Evolutionary conservation across 2,888 invertebrate species (phyloP).

Genomic region (Leptogaster cylindrica): DNA sequence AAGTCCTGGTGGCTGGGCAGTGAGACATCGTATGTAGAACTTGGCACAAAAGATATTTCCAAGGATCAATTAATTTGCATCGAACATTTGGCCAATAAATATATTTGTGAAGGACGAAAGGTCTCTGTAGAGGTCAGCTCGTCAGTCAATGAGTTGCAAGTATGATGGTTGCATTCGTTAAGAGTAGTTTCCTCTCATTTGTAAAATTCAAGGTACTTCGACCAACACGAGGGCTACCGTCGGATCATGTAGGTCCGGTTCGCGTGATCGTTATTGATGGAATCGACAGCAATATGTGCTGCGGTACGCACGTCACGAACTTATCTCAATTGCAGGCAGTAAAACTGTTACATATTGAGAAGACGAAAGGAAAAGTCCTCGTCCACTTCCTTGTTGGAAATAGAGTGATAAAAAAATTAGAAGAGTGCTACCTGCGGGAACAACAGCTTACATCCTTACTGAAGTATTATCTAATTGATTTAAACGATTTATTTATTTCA

Average conservation of each 20-base stretch:
- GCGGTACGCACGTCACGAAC: constrained; percentile 85
- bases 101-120: constrained; percentile 67
- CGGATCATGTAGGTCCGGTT: constrained; percentile 78
- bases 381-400: constrained; percentile 77
- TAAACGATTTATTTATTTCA: neutral
- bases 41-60: constrained; percentile 65
- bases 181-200: neutral
- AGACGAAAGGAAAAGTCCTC: constrained; percentile 72
- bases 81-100: constrained; percentile 72
- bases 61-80: constrained; percentile 64
- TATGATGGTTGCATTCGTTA: too few relatives aligned
- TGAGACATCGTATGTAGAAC: constrained; percentile 75
- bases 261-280: constrained; percentile 78
- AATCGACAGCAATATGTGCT: constrained; percentile 83
- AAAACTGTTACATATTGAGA: constrained; percentile 73
- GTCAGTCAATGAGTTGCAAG: too few relatives aligned
- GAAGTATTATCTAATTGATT: constrained; percentile 67
- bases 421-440: constrained; percentile 70
- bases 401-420: constrained; percentile 70
- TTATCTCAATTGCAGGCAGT: constrained; percentile 72
- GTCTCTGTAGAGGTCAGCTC: constrained; percentile 70
- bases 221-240: constrained; percentile 72
- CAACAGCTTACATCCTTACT: constrained; percentile 71
- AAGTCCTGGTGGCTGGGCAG: constrained; percentile 85
- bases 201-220: constrained; percentile 50